Evolutionary conservation across 2,113 vertebrate genomes (phyloP).

Genomic region (Podarcis cretensis): DNA sequence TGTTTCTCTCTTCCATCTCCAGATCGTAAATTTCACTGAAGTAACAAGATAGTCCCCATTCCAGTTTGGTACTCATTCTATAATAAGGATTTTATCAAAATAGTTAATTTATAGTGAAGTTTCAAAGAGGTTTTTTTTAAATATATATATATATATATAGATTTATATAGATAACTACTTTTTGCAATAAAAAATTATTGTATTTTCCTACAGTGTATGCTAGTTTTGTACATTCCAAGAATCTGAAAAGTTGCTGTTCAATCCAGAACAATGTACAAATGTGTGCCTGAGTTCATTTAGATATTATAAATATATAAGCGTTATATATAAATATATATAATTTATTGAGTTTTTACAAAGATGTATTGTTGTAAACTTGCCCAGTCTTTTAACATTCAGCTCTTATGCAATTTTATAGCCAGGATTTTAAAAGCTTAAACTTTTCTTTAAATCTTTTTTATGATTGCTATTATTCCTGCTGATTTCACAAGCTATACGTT

Average conservation of each 20-base stretch:
- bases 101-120: conserved; percentile 73
- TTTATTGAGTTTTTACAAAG: conserved; percentile 85
- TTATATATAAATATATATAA: conserved; percentile 74
- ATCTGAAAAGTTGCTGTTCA: conserved; percentile 55
- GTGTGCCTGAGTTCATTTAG: conserved; percentile 72
- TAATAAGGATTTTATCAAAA: conserved; percentile 63
- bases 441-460: conserved; percentile 72
- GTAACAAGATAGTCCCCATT: conserved; percentile 55
- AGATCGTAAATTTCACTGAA: conserved; percentile 43
- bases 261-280: conserved; percentile 70
- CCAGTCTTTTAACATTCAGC: conserved; percentile 79
- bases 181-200: conserved; percentile 55
- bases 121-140: conserved; percentile 58
- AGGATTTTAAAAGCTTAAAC: conserved; percentile 73
- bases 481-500: conserved; percentile 74
- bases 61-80: conserved; percentile 45
- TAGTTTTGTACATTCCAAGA: conserved; percentile 77
- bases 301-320: conserved; percentile 76
- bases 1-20: conserved; percentile 38
- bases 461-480: not conserved
- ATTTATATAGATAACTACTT: conserved; percentile 72
- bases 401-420: conserved; percentile 79
- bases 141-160: conserved; percentile 49
- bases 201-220: conserved; percentile 81
- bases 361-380: conserved; percentile 79